Conservation (phyloP, 2,888 invertebrate species). For the Coecobrya sp. region DNA sequence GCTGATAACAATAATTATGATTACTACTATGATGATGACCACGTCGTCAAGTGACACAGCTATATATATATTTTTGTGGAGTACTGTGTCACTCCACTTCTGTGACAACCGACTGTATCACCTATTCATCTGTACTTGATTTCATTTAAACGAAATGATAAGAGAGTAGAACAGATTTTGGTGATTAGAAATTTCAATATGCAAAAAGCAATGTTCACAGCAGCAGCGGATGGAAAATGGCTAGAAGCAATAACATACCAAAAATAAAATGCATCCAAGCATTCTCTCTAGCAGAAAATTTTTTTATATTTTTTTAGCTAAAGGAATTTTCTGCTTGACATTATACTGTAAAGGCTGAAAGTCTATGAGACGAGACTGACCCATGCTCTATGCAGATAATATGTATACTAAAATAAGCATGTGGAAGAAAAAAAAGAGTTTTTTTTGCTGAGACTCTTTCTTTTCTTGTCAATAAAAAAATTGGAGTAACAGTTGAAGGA, state of each 20-base stretch:
- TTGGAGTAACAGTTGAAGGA: slow-evolving; percentile 79
- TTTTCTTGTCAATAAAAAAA: slow-evolving; percentile 65
- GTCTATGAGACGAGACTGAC: neutral
- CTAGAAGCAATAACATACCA: neutral
- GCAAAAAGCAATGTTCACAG: neutral
- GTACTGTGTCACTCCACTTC: slow-evolving; percentile 28
- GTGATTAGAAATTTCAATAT: slow-evolving; percentile 29
- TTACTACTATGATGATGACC: slow-evolving; percentile 5
- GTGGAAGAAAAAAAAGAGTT: slow-evolving; percentile 17
- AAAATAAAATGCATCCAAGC: neutral
- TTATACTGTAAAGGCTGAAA: neutral
- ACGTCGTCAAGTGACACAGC: slow-evolving; percentile 35
- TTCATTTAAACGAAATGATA: neutral
- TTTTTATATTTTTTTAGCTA: slow-evolving; percentile 9
- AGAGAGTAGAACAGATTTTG: neutral
- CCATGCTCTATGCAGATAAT: neutral
- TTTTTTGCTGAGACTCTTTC: slow-evolving; percentile 29
- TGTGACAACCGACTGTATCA: slow-evolving; percentile 19
- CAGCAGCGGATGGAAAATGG: too few species aligned
- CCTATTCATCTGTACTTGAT: neutral
- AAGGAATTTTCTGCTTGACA: slow-evolving; percentile 34
- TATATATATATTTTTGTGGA: neutral
- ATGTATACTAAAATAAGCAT: neutral
- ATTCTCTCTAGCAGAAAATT: neutral
- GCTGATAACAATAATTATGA: slow-evolving; percentile 6